A percentile compares a stretch with the other conserved stretches of the same genome.
These are phyloP conservation scores for Oncopodura yosiiana DNA, from an alignment of 1,140 invertebrate genomes.

Conservation along the genomic window DNA sequence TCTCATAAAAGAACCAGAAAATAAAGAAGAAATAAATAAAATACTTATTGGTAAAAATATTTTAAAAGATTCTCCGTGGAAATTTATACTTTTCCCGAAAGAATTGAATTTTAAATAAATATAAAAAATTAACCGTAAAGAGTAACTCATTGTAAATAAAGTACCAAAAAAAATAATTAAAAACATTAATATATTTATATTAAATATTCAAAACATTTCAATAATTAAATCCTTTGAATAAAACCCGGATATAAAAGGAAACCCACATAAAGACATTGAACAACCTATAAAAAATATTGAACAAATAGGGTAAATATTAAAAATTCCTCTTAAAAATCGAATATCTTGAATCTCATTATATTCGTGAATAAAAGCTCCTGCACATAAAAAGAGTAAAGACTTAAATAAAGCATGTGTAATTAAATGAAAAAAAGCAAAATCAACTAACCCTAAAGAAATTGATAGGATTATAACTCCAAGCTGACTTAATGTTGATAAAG, in stretches of 20 bases:
- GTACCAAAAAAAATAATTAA: constrained; percentile 46
- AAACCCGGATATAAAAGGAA: constrained; percentile 53
- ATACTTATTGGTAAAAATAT: constrained; percentile 44
- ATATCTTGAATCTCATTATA: constrained; percentile 52
- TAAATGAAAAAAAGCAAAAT: constrained; percentile 53
- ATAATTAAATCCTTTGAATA: constrained; percentile 57
- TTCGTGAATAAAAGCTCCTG: constrained; percentile 51
- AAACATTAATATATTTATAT: constrained; percentile 46
- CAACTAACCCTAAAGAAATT: constrained; percentile 41
- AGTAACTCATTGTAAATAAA: constrained; percentile 47
- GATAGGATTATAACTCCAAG: constrained; percentile 55
- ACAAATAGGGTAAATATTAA: constrained; percentile 41
- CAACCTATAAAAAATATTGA: constrained; percentile 44
- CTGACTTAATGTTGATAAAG: constrained; percentile 58
- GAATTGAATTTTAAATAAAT: constrained; percentile 43
- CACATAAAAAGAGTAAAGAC: constrained; percentile 52
- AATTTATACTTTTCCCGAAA: constrained; percentile 42
- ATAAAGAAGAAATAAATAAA: constrained; percentile 45
- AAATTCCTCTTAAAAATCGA: constrained; percentile 45
- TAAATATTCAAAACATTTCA: constrained; percentile 43
- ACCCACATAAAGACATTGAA: constrained; percentile 46
- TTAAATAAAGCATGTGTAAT: constrained; percentile 55
- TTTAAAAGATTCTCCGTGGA: constrained; percentile 43
- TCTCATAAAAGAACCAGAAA: constrained; percentile 41
- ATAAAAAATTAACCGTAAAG: constrained; percentile 43